Conservation (phyloP, 1,140 invertebrate genomes). For the Pseudomyrmex sp. region DNA sequence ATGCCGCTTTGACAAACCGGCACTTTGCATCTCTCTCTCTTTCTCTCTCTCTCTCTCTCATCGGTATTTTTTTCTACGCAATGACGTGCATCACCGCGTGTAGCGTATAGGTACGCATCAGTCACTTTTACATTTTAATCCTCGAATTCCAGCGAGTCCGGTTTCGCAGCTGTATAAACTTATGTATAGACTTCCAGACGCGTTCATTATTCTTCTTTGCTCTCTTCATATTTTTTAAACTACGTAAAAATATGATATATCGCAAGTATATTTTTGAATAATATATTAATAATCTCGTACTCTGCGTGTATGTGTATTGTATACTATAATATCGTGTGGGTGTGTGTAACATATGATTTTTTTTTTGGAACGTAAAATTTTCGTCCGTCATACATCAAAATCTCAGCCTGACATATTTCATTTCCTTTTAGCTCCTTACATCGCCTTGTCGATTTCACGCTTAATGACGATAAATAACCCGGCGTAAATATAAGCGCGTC, state of each 20-base stretch:
- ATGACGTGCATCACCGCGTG: constrained; percentile 2
- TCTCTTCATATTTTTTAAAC: neutral
- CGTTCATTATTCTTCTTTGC: neutral
- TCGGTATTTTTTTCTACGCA: constrained; percentile 23
- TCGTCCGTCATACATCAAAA: too few species aligned
- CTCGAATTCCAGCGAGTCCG: constrained; percentile 8
- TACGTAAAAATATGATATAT: neutral
- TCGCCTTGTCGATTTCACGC: neutral
- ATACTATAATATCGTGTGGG: neutral
- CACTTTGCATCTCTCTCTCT: neutral
- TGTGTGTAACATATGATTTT: too few species aligned
- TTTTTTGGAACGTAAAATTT: too few species aligned
- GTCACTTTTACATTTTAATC: constrained; percentile 43
- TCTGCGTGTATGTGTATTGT: neutral
- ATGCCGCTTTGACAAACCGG: constrained; percentile 10
- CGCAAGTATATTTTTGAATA: neutral
- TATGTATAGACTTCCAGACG: neutral
- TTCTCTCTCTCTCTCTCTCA: neutral
- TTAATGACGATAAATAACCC: neutral
- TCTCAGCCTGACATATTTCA: too few species aligned
- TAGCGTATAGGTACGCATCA: neutral
- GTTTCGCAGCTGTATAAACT: neutral
- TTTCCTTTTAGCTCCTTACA: too few species aligned
- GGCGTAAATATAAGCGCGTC: too few species aligned
- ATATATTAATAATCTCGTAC: neutral